Evolutionary conservation across 2,888 invertebrate species (phyloP).

Genomic region (Leptinotarsa peninsularis): DNA sequence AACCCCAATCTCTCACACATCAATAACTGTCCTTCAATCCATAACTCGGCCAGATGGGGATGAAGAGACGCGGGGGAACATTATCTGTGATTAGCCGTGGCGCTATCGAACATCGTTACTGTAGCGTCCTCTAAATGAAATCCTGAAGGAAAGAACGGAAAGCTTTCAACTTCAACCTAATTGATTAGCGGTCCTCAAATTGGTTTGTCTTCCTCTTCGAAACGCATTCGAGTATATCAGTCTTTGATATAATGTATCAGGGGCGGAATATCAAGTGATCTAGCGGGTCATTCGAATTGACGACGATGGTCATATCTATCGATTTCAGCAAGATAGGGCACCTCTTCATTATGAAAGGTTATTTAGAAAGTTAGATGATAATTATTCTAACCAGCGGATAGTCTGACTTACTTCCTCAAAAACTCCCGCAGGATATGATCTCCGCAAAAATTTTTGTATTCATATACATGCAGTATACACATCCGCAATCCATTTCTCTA

Average conservation of each 20-base stretch:
- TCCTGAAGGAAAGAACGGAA: constrained; percentile 57
- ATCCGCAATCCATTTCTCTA: too few species aligned
- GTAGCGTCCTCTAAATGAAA: constrained; percentile 63
- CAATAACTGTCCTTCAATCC: constrained; percentile 48
- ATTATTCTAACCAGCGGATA: too few species aligned
- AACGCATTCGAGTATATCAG: neutral
- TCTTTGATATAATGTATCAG: neutral
- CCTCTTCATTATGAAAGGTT: too few species aligned
- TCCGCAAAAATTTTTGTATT: too few species aligned
- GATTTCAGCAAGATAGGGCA: too few species aligned
- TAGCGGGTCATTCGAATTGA: too few species aligned
- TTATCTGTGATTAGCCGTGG: constrained; percentile 57
- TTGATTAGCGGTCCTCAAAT: constrained; percentile 61
- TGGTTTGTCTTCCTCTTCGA: constrained; percentile 46
- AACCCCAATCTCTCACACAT: neutral
- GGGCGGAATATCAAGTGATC: neutral
- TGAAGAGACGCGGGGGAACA: constrained; percentile 38
- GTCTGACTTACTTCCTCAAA: too few species aligned
- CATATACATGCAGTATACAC: too few species aligned
- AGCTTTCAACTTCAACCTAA: constrained; percentile 60
- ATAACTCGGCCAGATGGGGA: constrained; percentile 42
- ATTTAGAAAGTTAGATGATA: too few species aligned
- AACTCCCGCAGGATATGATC: too few species aligned
- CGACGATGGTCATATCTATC: too few species aligned
- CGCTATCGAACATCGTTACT: constrained; percentile 58